phyloP scores from a whole-genome alignment of 2,113 vertebrate species.

The Nothoprocta pentlandii region DNA sequence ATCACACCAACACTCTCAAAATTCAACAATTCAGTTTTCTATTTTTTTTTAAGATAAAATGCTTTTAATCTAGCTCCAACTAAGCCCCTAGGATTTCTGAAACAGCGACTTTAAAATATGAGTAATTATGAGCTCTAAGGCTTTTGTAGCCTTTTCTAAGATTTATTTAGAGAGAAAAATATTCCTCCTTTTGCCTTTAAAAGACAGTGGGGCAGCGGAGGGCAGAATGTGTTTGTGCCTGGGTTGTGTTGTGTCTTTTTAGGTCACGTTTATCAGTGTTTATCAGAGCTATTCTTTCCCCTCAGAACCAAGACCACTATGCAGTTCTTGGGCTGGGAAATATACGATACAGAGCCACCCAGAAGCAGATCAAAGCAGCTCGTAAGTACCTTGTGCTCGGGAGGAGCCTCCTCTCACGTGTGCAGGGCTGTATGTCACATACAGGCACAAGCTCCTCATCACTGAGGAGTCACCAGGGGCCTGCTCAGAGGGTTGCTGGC shows the following conservation, averaged over 20 bases:
- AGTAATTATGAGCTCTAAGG: not conserved
- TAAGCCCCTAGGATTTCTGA: not conserved
- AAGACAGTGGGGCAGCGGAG: not conserved
- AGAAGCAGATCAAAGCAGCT: slow-evolving; percentile 98
- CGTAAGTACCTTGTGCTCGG: slow-evolving; percentile 85
- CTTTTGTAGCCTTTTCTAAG: not conserved
- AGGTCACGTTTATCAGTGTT: not conserved
- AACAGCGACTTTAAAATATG: not conserved
- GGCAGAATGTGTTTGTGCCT: not conserved
- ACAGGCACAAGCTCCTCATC: not conserved
- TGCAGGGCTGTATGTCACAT: not conserved
- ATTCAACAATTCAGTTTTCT: not conserved
- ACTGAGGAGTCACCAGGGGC: not conserved
- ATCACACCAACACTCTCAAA: not conserved
- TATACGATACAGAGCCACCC: slow-evolving; percentile 93
- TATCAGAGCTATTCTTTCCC: slow-evolving; percentile 1
- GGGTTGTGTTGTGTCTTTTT: not conserved
- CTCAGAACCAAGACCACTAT: slow-evolving; percentile 98
- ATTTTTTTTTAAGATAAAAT: not conserved
- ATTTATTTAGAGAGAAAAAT: not conserved
- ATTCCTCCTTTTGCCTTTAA: not conserved
- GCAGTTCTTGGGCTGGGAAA: slow-evolving; percentile 91
- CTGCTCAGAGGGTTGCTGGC: not conserved
- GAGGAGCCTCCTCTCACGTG: not conserved
- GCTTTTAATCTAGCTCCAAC: not conserved